Evolutionary conservation across 2,888 invertebrate genomes (phyloP), one percentile per base, ranked within the genome.

Genomic region (Andrena bucephala): DNA sequence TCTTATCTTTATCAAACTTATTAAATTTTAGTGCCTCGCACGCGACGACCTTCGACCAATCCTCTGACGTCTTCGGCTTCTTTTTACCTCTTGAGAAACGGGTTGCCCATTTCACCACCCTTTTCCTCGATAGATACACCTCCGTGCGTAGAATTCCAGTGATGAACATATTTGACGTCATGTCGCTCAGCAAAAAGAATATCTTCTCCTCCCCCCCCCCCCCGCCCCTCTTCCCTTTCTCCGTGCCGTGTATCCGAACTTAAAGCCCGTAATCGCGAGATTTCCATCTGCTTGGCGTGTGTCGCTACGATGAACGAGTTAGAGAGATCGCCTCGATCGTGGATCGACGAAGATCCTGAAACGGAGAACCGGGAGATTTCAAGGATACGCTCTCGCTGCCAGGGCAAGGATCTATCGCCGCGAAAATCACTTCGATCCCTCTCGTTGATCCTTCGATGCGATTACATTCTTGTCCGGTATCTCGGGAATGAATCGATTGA

Each of bases 351-450:
- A 54, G 72, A 84, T 83, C 79, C 83, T 76, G 84, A 79, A 83
- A 83, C 42, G 79, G 79, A 79, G 75, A 79, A 60, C 60, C 84
- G 78, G 69, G 74, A 79, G 77, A 57, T 84, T 75, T 79, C 83
- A 84, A 84, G 84, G 84, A 78, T 70, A 72, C 65, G 72, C 42
- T 68, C 71, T 76, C 80, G 60, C 62, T 31, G 42, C 8, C 7
- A 4, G 27, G 24, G 16, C 63, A 48, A 42, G 65, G 70, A 27
- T 73, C 67, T 62, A 60, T 78, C 68, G 48, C 48, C 65, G 60
- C 54, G 67, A 71, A 33, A 80, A 68, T 80, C 50, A 27, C 67
- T n/a, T 71, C 65, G 50, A 31, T 52, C 48, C 29, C 8, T 7
- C 60, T 31, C 7, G 27, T 48, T 27, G 75, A 78, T 67, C 27